These are phyloP conservation scores for Parazoanthus atlanticus DNA, from an alignment of 92 coral and sea anemone species.

Conservation along the genomic window DNA sequence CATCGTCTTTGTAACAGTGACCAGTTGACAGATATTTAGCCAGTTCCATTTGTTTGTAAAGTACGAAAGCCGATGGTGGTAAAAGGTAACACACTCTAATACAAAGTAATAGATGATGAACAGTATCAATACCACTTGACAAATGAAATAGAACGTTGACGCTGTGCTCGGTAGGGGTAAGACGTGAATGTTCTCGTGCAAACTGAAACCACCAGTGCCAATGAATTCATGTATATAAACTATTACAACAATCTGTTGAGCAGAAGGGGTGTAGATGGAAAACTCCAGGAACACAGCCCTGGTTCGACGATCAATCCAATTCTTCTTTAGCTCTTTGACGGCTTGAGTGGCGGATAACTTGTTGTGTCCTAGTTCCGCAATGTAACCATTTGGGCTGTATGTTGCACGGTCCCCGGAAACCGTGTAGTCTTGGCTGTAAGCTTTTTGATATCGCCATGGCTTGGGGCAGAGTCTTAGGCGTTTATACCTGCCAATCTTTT, in stretches of 20 bases:
- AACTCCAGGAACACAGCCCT: slow-evolving; percentile 8
- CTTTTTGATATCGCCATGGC: not conserved
- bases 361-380: not conserved
- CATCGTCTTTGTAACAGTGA: not conserved
- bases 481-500: not conserved
- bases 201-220: not conserved
- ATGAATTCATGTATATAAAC: not conserved
- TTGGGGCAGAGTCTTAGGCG: not conserved
- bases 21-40: not conserved
- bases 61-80: not conserved
- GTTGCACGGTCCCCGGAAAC: not conserved
- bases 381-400: not conserved
- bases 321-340: not conserved
- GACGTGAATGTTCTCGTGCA: not conserved
- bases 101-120: slow-evolving; percentile 1
- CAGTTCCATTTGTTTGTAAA: not conserved
- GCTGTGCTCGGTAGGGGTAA: not conserved
- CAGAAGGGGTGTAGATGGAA: not conserved
- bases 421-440: not conserved
- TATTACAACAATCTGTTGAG: not conserved
- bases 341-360: not conserved
- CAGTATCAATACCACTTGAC: not conserved
- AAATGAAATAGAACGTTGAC: not conserved
- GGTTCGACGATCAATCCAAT: not conserved
- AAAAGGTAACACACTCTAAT: not conserved